Percentiles rank a stretch among this genome's conserved stretches.
Evolutionary conservation across 2,888 invertebrate species (phyloP).

Genomic region (Mactromeris polynyma): DNA sequence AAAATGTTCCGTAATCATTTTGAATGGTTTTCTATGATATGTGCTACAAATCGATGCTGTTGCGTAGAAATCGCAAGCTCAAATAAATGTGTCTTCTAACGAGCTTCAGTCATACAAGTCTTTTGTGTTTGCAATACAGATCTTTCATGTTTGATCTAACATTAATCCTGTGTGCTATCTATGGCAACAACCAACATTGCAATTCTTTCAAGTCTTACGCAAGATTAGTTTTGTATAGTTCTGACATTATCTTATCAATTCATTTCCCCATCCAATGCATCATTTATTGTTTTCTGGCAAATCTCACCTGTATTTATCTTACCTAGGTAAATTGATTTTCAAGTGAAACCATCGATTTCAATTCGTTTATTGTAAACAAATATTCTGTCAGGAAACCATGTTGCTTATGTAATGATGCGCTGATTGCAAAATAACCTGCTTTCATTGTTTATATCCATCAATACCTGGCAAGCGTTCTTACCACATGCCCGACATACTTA

Average conservation of each 20-base stretch:
- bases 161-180: neutral
- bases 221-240: neutral
- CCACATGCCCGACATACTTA: neutral
- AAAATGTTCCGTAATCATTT: neutral
- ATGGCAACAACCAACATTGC: neutral
- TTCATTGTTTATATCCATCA: neutral
- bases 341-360: slow-evolving; percentile 4
- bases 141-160: neutral
- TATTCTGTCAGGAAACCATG: neutral
- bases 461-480: neutral
- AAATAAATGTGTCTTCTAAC: neutral
- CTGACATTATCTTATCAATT: neutral
- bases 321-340: slow-evolving; percentile 5
- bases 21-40: neutral
- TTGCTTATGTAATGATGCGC: neutral
- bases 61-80: neutral
- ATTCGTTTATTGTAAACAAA: neutral
- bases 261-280: neutral
- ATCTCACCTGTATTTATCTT: neutral
- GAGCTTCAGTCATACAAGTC: no score
- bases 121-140: neutral
- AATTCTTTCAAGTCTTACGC: neutral
- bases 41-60: neutral
- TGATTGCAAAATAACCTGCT: neutral
- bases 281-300: neutral